Base-by-base conservation (phyloP, 2,113 vertebrate species). In the Microtus montanus region DNA sequence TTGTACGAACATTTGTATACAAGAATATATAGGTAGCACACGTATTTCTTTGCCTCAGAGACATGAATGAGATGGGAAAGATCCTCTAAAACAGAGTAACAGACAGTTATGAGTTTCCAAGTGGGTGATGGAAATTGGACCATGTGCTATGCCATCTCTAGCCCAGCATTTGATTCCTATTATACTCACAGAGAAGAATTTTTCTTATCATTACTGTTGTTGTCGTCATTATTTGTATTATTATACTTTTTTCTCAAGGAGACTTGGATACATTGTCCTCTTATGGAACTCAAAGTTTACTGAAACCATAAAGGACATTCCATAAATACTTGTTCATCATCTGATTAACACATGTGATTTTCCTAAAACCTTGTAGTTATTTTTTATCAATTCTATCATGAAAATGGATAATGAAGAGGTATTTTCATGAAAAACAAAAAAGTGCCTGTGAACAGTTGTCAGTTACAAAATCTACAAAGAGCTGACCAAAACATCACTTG, bases 381-480 rank as follows among this genome's bases (percentile, higher is more conserved):
- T 77, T 52, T 84, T 77, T 92, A 94, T 96, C 94, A 92, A 97
- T 95, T 92, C 47, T 2, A 0, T 93, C 92, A 94, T 82, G 73
- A 90, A 96, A 94, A 92, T 94, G 15, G 73, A 38, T 13, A 47
- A 5, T 47, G n/a, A 19, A 80, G 61, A 47, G 12, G 8, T 26
- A 11, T 83, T 35, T 87, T 26, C 30, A 35, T 61, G 63, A 92
- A 13, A 24, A 17, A 26, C 26, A 52, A 20, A 30, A 20, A 24
- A 10, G 5, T 22, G 2, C 3, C 19, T 52, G 61, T 79, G 20
- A 71, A 33, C 28, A 24, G 3, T 33, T 11, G 11, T 54, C 38
- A 33, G 66, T 61, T 47, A 71, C 7, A 68, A 22, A 75, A 58
- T 33, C 7, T 11, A 35, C 24, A 38, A 4, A 47, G 3, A 28